Evolutionary conservation across 2,113 vertebrate genomes (phyloP).

Genomic region (Gymnogyps californianus): DNA sequence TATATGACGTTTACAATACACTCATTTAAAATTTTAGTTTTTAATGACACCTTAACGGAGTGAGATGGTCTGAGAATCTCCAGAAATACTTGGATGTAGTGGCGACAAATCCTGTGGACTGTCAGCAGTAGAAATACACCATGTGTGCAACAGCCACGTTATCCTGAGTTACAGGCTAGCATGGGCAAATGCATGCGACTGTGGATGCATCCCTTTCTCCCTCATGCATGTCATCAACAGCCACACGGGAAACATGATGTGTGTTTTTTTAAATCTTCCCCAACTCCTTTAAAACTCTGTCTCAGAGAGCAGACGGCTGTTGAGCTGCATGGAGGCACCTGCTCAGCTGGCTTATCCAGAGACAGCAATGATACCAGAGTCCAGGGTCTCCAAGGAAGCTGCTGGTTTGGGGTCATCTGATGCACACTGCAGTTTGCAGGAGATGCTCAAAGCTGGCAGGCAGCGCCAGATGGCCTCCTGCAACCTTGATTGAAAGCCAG

Average conservation of each 20-base stretch:
- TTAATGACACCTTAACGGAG: not conserved
- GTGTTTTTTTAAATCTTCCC: not conserved
- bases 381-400: not conserved
- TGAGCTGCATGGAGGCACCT: not conserved
- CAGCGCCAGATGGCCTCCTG: not conserved
- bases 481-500: not conserved
- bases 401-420: not conserved
- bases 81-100: not conserved
- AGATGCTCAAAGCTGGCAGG: not conserved
- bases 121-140: not conserved
- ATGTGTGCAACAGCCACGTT: accelerated
- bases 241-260: not conserved
- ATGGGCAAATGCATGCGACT: not conserved
- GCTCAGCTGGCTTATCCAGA: not conserved
- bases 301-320: not conserved
- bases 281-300: not conserved
- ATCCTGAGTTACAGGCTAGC: not conserved
- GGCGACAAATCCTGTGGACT: not conserved
- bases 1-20: not conserved
- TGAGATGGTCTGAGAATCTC: not conserved
- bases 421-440: not conserved
- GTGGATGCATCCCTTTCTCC: not conserved
- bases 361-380: not conserved
- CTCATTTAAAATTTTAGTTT: not conserved
- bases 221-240: not conserved